Base-by-base conservation (phyloP, 1,140 invertebrate species). In the Pachyrhynchus sulphureomaculatus region DNA sequence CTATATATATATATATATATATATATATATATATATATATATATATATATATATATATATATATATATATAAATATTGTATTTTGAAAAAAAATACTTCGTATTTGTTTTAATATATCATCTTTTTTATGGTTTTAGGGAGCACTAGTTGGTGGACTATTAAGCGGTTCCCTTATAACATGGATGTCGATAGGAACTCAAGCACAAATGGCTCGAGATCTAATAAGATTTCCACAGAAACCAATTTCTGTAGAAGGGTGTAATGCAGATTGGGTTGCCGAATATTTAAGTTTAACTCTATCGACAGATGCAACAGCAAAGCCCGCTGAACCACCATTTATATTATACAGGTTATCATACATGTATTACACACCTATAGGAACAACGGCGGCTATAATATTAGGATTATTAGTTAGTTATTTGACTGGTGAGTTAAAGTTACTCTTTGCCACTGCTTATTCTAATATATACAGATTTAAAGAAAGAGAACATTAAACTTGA, bases 181-280 rank as follows among this genome's bases (percentile, higher is more conserved):
- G 90, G 90, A 88, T 95, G 23, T 92, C 90, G 0, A 79, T 94
- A n/a, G 91, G 91, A 2, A 88, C 89, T 0, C 90, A 93, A 72
- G 79, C 88, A 1, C 83, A 87, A 6, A 86, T 91, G 70, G 82
- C 86, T 5, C 78, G 77, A 2, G 85, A 86, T 0, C 76, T 77
- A 80, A 49, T 62, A 37, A 41, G 60, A 49, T 62, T 62, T 45
- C 53, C 53, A 5, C 60, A 62, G 15, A 55, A 62, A 32, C 52
- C 83, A 0, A 73, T 86, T 0, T 86, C 81, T 0, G 73, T 86
- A 0, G 79, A 81, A 9, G 86, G 83, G 6, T 91, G 88, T 58
- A 62, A 78, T 0, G 77, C 82, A 66, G 79, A 82, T 49, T 75
- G 71, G 71, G 49, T 73, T 10, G 52, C 70, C 0, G 67, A 75